Base-by-base conservation (phyloP, 2,888 invertebrate genomes). In the Fragum whitleyi region DNA sequence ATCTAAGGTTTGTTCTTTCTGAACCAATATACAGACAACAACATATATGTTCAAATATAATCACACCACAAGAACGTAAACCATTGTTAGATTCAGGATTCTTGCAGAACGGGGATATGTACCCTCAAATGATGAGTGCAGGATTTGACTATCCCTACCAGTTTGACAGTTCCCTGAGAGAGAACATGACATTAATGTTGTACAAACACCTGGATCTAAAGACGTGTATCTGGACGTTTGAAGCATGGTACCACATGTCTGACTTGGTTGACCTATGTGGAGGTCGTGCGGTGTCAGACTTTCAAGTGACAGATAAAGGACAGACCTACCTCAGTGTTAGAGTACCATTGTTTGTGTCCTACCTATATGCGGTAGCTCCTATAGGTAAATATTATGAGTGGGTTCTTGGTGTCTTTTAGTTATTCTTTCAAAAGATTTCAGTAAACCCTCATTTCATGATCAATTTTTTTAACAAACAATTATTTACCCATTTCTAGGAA, bases 261-360 rank as follows among this genome's bases (percentile, higher is more conserved):
- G 94, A 94, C 74, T 87, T 94, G 70, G 92, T 94, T 29, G 93
- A 94, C 80, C 86, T 92, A 2, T 94, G 94, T 89, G 94, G 94
- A 11, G 94, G 94, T 47, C 88, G 90, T 29, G 91, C 94, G n/a
- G 90, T 92, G 14, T 93, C 94, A 2, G 93, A 94, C 83, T 94
- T 93, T 76, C 88, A 93, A 87, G 86, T 90, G 36, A 81, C 87
- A 76, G 91, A 92, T 79, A 83, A 88, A 11, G 92, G 91, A 11
- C 89, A 93, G 83, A 93, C 92, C 0, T 92, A 93, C 85, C 86
- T 94, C 65, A 94, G 93, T 5, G 92, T 94, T 3, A 87, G 92
- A 5, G 92, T 94, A 3, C 94, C 94, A 2, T 87, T 94, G 23
- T 93, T 94, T 87, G 94, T 94, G 32, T 94, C 94, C 0, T 94